phyloP scores from a whole-genome alignment of 1,140 invertebrate genomes.

The Macrotrachela quadricornifera region DNA sequence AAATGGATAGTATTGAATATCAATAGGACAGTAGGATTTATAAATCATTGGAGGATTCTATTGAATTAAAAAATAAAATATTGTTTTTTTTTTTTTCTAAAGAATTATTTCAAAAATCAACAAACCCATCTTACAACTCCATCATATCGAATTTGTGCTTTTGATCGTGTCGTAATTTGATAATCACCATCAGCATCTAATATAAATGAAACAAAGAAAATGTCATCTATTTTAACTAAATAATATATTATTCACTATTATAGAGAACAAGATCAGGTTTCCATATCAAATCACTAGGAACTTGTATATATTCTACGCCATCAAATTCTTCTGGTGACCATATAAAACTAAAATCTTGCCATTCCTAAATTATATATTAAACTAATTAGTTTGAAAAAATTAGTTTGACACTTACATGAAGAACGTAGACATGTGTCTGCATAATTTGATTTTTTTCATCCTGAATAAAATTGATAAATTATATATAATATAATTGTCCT shows the following conservation, averaged over 20 bases:
- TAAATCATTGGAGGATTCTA: constrained; percentile 80
- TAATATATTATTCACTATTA: constrained; percentile 46
- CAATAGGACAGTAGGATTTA: constrained; percentile 81
- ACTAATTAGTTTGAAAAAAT: background rate
- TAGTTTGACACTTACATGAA: background rate
- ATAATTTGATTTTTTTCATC: constrained; percentile 33
- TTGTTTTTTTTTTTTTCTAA: too few species aligned
- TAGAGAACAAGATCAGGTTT: constrained; percentile 91
- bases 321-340: constrained; percentile 93
- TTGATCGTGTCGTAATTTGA: constrained; percentile 35
- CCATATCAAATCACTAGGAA: constrained; percentile 59
- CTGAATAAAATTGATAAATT: too few species aligned
- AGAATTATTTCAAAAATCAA: too few species aligned
- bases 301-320: constrained; percentile 49
- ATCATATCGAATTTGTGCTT: constrained; percentile 44
- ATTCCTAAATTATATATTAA: constrained; percentile 38
- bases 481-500: too few species aligned
- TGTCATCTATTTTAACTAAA: too few species aligned
- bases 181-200: constrained; percentile 34
- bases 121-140: constrained; percentile 66
- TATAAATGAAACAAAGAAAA: too few species aligned
- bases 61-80: too few species aligned
- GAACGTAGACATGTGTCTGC: constrained; percentile 34
- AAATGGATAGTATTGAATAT: constrained; percentile 76
- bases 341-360: constrained; percentile 88